phyloP scores from a whole-genome alignment of 1,140 invertebrate species.

The Cherax quadricarinatus region DNA sequence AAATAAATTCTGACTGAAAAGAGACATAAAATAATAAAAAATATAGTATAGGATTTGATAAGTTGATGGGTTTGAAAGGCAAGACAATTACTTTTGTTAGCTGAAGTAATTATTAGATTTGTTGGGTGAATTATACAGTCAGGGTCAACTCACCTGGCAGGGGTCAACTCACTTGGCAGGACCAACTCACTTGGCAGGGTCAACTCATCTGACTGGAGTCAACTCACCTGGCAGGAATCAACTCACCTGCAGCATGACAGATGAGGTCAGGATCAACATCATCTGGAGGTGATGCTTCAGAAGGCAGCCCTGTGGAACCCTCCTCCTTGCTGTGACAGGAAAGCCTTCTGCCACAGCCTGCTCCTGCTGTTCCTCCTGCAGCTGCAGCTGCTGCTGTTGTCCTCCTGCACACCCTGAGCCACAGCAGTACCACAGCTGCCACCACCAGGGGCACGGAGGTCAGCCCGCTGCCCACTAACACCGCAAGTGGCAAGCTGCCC shows the following conservation, averaged over 20 bases:
- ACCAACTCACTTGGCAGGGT: too few relatives aligned
- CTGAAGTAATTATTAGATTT: too few relatives aligned
- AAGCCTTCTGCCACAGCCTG: not conserved
- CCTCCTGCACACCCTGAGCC: not conserved
- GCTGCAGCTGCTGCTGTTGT: not conserved
- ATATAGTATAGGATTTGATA: too few relatives aligned
- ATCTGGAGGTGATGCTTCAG: slow-evolving; percentile 7
- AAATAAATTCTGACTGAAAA: too few relatives aligned
- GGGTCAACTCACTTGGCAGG: too few relatives aligned
- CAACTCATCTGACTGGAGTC: slow-evolving; percentile 17
- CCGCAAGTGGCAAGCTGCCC: not conserved
- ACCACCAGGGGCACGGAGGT: slow-evolving; percentile 2
- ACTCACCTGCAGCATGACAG: slow-evolving; percentile 31
- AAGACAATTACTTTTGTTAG: too few relatives aligned
- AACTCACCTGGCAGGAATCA: too few relatives aligned
- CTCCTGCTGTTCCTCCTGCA: not conserved
- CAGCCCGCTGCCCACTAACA: not conserved
- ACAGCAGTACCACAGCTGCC: not conserved
- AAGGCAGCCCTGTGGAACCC: slow-evolving; percentile 29
- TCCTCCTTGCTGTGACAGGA: slow-evolving; percentile 28
- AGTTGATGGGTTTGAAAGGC: too few relatives aligned
- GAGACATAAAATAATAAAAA: too few relatives aligned
- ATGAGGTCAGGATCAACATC: slow-evolving; percentile 1
- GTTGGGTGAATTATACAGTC: too few relatives aligned
- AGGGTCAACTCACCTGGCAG: too few relatives aligned